Evolutionary conservation across 2,797 vertebrate genomes (phyloP).

Genomic region (Alauda arvensis): DNA sequence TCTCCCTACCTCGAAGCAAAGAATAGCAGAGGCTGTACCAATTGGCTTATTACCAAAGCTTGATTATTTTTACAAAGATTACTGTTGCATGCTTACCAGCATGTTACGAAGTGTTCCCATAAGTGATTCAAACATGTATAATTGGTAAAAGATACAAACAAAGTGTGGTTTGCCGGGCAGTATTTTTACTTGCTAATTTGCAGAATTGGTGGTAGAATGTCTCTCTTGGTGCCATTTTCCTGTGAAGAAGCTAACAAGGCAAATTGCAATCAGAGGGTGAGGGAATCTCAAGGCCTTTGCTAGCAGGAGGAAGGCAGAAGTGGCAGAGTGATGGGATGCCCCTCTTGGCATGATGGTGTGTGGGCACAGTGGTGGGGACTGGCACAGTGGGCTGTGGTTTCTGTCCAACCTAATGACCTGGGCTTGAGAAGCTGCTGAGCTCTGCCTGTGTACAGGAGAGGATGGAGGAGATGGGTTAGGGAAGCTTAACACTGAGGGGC

Average conservation of each 20-base stretch:
- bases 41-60: not conserved
- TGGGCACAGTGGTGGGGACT: not conserved
- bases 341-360: rapidly evolving
- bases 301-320: not conserved
- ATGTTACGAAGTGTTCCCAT: not conserved
- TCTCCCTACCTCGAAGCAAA: not conserved
- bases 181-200: slow-evolving; percentile 21
- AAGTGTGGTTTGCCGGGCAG: not conserved
- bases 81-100: slow-evolving; percentile 1
- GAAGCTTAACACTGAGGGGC: not conserved
- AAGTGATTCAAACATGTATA: slow-evolving; percentile 13
- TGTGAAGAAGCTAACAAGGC: not conserved
- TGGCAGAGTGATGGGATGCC: not conserved
- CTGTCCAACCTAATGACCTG: not conserved
- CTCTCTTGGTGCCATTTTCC: not conserved
- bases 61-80: slow-evolving; percentile 36
- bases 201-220: not conserved
- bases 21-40: not conserved
- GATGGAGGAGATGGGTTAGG: not conserved
- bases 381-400: not conserved
- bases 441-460: not conserved
- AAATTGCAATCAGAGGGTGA: not conserved
- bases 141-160: slow-evolving; percentile 38
- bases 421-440: not conserved
- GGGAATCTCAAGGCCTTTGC: not conserved